A percentile compares a stretch with the other conserved stretches of the same genome.
These are phyloP conservation scores for Fissipunctia ypsillon DNA, from an alignment of 2,888 invertebrate species.

Conservation along the genomic window DNA sequence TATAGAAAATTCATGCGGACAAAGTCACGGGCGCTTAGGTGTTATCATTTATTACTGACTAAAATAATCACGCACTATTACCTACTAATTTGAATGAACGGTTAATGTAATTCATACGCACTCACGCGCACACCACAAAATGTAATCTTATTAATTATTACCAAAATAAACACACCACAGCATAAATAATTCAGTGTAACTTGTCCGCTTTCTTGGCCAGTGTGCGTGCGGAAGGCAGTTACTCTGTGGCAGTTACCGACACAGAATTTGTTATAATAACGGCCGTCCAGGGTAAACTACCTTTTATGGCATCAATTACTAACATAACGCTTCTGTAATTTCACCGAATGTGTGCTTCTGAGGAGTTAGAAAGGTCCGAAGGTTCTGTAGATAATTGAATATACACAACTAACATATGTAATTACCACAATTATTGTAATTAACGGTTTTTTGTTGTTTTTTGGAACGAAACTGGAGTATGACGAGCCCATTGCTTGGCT, in stretches of 20 bases:
- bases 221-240: slow-evolving; percentile 74
- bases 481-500: neutral
- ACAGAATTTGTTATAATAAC: slow-evolving; percentile 81
- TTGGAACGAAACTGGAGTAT: slow-evolving; percentile 36
- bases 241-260: slow-evolving; percentile 62
- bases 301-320: slow-evolving; percentile 83
- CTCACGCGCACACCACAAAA: slow-evolving; percentile 37
- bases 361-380: slow-evolving; percentile 65
- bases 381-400: slow-evolving; percentile 74
- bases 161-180: slow-evolving; percentile 70
- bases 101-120: slow-evolving; percentile 49
- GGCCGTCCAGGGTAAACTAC: slow-evolving; percentile 76
- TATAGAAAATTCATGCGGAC: neutral
- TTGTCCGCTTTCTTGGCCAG: slow-evolving; percentile 50
- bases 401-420: slow-evolving; percentile 59
- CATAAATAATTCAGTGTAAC: slow-evolving; percentile 71
- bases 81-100: slow-evolving; percentile 45
- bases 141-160: slow-evolving; percentile 71
- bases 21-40: neutral
- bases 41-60: slow-evolving; percentile 26
- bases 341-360: slow-evolving; percentile 72
- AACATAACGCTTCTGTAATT: slow-evolving; percentile 79
- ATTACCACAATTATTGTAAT: slow-evolving; percentile 60
- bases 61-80: slow-evolving; percentile 35
- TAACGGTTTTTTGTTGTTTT: slow-evolving; percentile 43